These are phyloP conservation scores for Holothuria leucospilota DNA, from an alignment of 53 echinoderm and acorn worm genomes.

Conservation along the genomic window DNA sequence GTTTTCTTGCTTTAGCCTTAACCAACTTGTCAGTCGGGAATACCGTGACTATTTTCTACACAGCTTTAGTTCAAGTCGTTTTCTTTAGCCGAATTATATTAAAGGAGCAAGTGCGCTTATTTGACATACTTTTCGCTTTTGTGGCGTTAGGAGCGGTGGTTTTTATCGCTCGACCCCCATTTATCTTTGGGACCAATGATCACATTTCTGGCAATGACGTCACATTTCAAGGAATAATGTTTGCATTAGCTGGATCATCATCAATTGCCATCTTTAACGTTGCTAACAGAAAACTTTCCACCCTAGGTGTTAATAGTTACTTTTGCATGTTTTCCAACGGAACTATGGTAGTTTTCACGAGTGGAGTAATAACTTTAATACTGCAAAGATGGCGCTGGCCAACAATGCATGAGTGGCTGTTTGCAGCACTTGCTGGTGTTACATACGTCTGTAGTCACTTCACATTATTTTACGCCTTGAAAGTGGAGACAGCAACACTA, in stretches of 20 bases:
- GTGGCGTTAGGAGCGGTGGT: neutral
- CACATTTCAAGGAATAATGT: neutral
- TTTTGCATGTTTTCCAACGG: conserved; percentile 25
- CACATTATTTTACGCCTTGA: conserved; percentile 1
- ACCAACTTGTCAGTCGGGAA: no score
- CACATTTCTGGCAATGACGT: neutral
- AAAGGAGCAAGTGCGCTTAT: neutral
- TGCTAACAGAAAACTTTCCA: neutral
- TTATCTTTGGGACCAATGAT: conserved; percentile 4
- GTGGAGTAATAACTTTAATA: neutral
- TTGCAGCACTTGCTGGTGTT: neutral
- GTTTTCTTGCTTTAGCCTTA: no score
- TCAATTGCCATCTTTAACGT: neutral
- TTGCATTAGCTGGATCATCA: neutral
- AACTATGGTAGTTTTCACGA: neutral
- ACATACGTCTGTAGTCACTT: neutral
- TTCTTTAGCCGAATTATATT: conserved; percentile 8
- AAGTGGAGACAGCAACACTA: conserved; percentile 4
- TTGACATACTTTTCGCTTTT: conserved; percentile 8
- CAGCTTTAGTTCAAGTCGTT: neutral
- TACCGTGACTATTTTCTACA: neutral
- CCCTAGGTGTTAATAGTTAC: neutral
- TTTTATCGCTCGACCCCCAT: neutral
- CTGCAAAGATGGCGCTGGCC: neutral
- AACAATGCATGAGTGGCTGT: neutral